phyloP scores from a whole-genome alignment of 1,140 invertebrate genomes.

The Psilanteris sp. region DNA sequence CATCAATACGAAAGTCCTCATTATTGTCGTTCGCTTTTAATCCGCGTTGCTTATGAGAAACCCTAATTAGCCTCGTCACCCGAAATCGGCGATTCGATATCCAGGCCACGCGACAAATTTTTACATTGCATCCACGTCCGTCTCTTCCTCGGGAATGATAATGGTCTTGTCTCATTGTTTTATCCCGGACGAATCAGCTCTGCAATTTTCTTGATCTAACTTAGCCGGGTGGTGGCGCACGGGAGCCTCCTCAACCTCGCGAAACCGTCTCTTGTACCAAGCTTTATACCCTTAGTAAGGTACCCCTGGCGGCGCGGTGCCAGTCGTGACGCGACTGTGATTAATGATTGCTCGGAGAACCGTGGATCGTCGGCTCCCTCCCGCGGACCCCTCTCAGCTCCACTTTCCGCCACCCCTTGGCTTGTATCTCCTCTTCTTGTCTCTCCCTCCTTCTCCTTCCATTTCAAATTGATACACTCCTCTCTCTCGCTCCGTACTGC shows the following conservation, averaged over 20 bases:
- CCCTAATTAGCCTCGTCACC: too few relatives aligned
- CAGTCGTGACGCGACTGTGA: conserved; percentile 79
- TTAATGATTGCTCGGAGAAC: conserved; percentile 78
- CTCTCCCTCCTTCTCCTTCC: conserved; percentile 41
- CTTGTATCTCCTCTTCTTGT: conserved; percentile 61
- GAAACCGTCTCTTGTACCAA: conserved; percentile 64
- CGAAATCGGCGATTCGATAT: too few relatives aligned
- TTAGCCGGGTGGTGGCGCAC: conserved; percentile 59
- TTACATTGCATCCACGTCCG: conserved; percentile 30
- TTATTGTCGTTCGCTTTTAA: too few relatives aligned
- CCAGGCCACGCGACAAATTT: conserved; percentile 17
- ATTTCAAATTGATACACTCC: conserved; percentile 9
- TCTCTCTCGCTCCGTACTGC: conserved; percentile 31
- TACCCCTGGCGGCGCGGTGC: conserved; percentile 77
- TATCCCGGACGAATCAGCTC: conserved; percentile 64
- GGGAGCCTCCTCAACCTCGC: conserved; percentile 73
- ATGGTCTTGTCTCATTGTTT: conserved; percentile 71
- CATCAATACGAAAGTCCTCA: too few relatives aligned
- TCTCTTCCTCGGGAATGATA: conserved; percentile 67
- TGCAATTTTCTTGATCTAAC: conserved; percentile 66
- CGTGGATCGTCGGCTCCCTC: conserved; percentile 68
- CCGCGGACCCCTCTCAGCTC: conserved; percentile 39
- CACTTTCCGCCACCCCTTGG: conserved; percentile 54
- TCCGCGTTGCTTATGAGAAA: too few relatives aligned
- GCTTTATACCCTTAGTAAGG: conserved; percentile 77